Conservation (phyloP, 92 coral and sea anemone genomes). For the Chrysogorgia sp. region DNA sequence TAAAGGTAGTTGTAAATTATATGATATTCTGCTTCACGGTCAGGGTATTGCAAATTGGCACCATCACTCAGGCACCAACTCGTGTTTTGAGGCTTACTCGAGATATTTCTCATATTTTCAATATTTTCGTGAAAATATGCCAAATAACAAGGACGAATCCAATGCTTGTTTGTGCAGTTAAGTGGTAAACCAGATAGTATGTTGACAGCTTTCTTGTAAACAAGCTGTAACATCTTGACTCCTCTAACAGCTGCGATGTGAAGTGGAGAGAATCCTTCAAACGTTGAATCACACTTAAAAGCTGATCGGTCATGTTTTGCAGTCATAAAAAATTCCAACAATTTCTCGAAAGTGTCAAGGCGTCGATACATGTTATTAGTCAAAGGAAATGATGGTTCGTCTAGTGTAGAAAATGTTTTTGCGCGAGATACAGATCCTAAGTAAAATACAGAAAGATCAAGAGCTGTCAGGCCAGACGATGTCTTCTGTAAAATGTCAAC, state of each 20-base stretch:
- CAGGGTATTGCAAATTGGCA: slow-evolving; percentile 44
- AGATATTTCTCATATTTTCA: not conserved
- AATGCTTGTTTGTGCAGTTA: slow-evolving; percentile 9
- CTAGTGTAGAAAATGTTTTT: too few relatives aligned
- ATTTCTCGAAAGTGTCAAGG: too few relatives aligned
- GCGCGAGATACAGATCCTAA: not conserved
- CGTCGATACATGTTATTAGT: too few relatives aligned
- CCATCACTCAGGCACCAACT: slow-evolving; percentile 42
- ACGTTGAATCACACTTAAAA: not conserved
- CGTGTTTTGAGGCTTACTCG: not conserved
- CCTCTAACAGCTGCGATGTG: slow-evolving; percentile 27
- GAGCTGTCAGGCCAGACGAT: slow-evolving; percentile 36
- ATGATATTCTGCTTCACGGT: slow-evolving; percentile 47
- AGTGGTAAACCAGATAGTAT: not conserved
- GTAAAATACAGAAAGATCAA: slow-evolving; percentile 59
- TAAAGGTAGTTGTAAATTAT: slow-evolving; percentile 53
- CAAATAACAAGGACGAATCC: slow-evolving; percentile 8
- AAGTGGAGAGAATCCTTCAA: slow-evolving; percentile 13
- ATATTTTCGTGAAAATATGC: slow-evolving; percentile 13
- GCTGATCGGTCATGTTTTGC: too few relatives aligned
- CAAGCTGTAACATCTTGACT: not conserved
- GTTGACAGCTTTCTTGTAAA: not conserved
- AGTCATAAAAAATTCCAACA: too few relatives aligned
- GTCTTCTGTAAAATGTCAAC: slow-evolving; percentile 49
- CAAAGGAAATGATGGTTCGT: too few relatives aligned